Conservation (phyloP, 1,140 invertebrate species). For the Rhopalosiphum padi region DNA sequence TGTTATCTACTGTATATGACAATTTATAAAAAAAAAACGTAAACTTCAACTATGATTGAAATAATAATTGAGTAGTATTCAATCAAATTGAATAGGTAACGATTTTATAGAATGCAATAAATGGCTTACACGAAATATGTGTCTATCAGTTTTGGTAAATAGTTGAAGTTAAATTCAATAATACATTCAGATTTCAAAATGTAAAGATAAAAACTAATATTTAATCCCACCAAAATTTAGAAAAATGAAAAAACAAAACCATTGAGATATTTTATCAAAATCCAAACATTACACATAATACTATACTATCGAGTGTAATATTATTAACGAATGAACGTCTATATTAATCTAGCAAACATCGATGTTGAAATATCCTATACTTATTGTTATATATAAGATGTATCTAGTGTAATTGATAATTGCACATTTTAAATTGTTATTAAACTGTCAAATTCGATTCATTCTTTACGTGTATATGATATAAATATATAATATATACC, state of each 20-base stretch:
- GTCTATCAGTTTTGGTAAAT: background rate
- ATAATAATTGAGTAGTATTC: background rate
- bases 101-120: background rate
- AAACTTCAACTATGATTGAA: background rate
- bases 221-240: background rate
- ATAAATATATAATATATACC: no score
- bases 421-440: background rate
- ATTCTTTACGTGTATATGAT: background rate
- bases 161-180: background rate
- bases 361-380: background rate
- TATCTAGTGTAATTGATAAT: background rate
- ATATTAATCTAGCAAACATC: background rate
- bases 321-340: background rate
- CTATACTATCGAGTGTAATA: background rate
- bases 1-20: background rate
- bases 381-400: background rate
- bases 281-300: background rate
- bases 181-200: background rate
- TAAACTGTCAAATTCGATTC: background rate
- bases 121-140: background rate
- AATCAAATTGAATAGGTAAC: background rate
- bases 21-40: background rate
- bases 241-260: slow-evolving; percentile 2
- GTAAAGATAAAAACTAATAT: background rate
- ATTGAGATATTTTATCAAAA: slow-evolving; percentile 5